Evolutionary conservation across 2,113 vertebrate genomes (phyloP), one percentile per base, ranked within the genome.

Genomic region (Rhipidura dahli): DNA sequence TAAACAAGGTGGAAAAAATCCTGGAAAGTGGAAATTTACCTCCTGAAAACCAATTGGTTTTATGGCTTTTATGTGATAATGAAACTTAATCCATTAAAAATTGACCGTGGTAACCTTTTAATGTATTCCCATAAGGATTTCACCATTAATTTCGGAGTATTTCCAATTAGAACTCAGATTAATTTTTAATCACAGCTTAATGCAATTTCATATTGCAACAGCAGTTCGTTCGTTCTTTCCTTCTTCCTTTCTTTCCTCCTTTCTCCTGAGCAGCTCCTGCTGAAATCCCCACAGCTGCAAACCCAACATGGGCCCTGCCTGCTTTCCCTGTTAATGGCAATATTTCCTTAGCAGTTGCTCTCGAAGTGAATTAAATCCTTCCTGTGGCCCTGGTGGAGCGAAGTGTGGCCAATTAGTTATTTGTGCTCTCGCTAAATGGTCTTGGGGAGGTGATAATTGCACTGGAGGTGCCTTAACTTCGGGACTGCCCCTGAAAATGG

Each of bases 121-220:
- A 90, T 76, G 28, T 21, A 76, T 87, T 78, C 33, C 82, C 60
- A 40, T 7, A 45, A 87, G 70, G 44, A 90, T 89, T 89, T 63
- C 81, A 80, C 75, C 59, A 65, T 96, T 90, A 24, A 93, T 84
- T 96, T 78, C 35, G 18, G 7, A 77, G 2, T 42, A 39, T 89
- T 93, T 90, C 72, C 40, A 87, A 77, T 94, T 91, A 93, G 54
- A 89, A 65, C 3, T 27, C 0, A 12, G 51, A 90, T 96, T 94
- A 81, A 86, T 94, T 93, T 93, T 94, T 94, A 89, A 97, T 89
- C 82, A 30, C 47, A 82, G 8, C 64, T 92, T 81, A 78, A 89
- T 76, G 82, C 59, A 80, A 63, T 87, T 93, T 69, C 57, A 17
- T 37, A 68, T 82, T 72, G 82, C 39, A 69, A 35, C 60, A 87